Conservation (phyloP, 1,140 invertebrate genomes). For the Papilio machaon region DNA sequence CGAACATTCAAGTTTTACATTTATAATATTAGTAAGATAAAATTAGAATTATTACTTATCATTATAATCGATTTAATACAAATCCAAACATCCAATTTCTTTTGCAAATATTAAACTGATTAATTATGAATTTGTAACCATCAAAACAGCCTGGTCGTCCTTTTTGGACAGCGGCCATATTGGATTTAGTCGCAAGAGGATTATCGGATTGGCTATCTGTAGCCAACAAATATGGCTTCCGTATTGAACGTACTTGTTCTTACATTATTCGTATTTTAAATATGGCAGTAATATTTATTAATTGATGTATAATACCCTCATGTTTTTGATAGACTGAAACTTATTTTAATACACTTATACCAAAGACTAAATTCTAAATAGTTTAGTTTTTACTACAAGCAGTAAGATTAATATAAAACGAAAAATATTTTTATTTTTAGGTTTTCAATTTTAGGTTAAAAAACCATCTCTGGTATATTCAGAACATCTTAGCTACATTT, state of each 20-base stretch:
- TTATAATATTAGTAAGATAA: not conserved
- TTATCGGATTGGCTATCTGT: slow-evolving; percentile 61
- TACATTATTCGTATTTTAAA: slow-evolving; percentile 26
- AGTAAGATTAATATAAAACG: too few relatives aligned
- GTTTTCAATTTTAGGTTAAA: too few relatives aligned
- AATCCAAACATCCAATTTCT: not conserved
- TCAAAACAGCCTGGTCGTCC: slow-evolving; percentile 3
- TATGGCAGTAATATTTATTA: not conserved
- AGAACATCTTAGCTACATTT: too few relatives aligned
- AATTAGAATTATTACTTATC: not conserved
- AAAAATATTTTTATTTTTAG: too few relatives aligned
- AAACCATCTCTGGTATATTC: too few relatives aligned
- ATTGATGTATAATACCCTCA: not conserved
- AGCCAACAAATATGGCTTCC: slow-evolving; percentile 51
- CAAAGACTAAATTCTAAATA: too few relatives aligned
- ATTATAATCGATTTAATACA: too few relatives aligned
- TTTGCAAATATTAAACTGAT: not conserved
- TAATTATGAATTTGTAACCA: not conserved
- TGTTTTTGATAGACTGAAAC: not conserved
- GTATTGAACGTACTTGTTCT: slow-evolving; percentile 22
- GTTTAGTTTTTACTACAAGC: too few relatives aligned
- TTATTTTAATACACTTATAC: too few relatives aligned
- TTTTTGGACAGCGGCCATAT: slow-evolving; percentile 60
- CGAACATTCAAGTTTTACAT: too few relatives aligned
- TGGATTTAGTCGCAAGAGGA: slow-evolving; percentile 59